Evolutionary conservation across 2,113 vertebrate species (phyloP), one percentile per base, ranked within the genome.

Genomic region (Aldabrachelys gigantea): DNA sequence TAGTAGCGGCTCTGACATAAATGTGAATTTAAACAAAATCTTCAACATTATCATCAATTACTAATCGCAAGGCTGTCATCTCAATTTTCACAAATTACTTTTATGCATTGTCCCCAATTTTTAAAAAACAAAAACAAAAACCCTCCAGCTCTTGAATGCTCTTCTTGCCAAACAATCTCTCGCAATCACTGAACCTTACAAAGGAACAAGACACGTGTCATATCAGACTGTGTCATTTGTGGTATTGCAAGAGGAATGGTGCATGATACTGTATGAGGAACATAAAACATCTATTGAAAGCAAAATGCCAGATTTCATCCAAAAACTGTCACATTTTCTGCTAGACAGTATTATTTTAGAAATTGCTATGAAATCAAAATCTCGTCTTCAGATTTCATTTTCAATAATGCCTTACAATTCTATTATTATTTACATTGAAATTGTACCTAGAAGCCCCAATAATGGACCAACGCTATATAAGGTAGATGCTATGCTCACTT

Each of bases 221-320:
- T 57, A 69, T 85, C 83, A 86, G 93, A 78, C 89, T 87, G 88
- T 27, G 8, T 80, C 89, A 82, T 91, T n/a, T 93, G 87, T 82
- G 91, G 82, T 86, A 69, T 29, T 1, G 38, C 89, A 93, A 91
- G 89, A 94, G 94, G 72, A 82, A 94, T 35, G 92, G 85, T 88
- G 83, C 0, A 35, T 92, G 84, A 93, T 90, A 89, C 0, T 81
- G 35, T 10, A 7, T 11, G 6, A 53, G 11, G 10, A 24, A n/a
- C 62, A 69, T 16, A 69, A 69, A 35, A 69, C 35, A n/a, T 8
- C 62, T 69, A 69, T 17, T n/a, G 35, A 69, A 69, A 69, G 62
- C 62, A 69, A 69, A n/a, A 69, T 69, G n/a, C 62, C 62, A n/a
- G 35, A 69, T 69, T 69, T 69, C 62, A 69, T 35, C 6, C 16